Evolutionary conservation across 2,113 vertebrate genomes (phyloP).

Genomic region (Gasterosteus aculeatus): DNA sequence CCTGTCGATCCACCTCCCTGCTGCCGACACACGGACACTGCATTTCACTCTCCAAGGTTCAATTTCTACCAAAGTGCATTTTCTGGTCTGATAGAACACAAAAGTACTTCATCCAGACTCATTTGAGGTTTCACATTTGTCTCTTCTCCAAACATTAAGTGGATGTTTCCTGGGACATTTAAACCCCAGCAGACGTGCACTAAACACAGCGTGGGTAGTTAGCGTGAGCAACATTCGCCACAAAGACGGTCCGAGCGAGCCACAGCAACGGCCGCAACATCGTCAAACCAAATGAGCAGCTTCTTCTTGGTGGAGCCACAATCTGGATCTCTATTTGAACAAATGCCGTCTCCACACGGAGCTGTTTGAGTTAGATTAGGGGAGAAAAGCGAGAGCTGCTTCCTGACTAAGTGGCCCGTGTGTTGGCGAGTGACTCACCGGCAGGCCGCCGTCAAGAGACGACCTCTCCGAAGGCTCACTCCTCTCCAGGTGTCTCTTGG

Average conservation of each 20-base stretch:
- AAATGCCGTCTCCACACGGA: neutral
- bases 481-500: slow-evolving; percentile 82
- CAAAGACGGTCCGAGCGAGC: slow-evolving; percentile 26
- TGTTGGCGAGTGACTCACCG: slow-evolving; percentile 80
- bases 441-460: slow-evolving; percentile 85
- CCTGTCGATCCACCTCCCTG: slow-evolving; percentile 52
- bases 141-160: slow-evolving; percentile 1
- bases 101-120: neutral
- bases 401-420: slow-evolving; percentile 17
- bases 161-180: slow-evolving; percentile 31
- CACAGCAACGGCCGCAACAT: neutral
- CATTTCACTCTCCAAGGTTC: neutral
- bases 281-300: neutral
- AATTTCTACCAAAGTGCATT: no score
- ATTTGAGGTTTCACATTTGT: neutral
- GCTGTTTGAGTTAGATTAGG: neutral
- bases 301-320: no score
- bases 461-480: slow-evolving; percentile 84
- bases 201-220: slow-evolving; percentile 3
- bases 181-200: slow-evolving; percentile 27
- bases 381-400: neutral
- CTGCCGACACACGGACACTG: slow-evolving; percentile 24
- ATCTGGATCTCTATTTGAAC: neutral
- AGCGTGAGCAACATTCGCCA: neutral
- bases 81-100: neutral